A percentile compares a stretch with the other conserved stretches of the same genome.
phyloP scores from a whole-genome alignment of 2,797 vertebrate species.

The Coranthus polyacanthus region DNA sequence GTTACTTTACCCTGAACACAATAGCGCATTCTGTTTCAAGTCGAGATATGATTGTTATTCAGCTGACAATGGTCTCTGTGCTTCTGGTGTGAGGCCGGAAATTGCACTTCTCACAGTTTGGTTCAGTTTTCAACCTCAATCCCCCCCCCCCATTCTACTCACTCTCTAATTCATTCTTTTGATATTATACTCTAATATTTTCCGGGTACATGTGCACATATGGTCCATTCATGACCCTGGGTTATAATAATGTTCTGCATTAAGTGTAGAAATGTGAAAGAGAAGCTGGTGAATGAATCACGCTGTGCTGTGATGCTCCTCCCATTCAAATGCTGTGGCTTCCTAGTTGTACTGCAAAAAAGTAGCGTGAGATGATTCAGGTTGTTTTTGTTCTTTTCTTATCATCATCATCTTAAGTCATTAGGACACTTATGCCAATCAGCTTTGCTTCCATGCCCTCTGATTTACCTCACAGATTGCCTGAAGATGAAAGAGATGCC shows the following conservation, averaged over 20 bases:
- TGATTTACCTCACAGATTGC: too few species aligned
- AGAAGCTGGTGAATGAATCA: background rate
- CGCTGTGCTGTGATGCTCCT: background rate
- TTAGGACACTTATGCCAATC: too few species aligned
- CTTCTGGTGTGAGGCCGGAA: slow-evolving; percentile 26
- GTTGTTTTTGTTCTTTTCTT: too few species aligned
- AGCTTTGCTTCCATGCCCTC: too few species aligned
- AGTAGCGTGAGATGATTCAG: too few species aligned
- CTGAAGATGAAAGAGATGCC: too few species aligned
- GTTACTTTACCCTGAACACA: slow-evolving; percentile 45
- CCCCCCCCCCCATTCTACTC: slow-evolving; percentile 4
- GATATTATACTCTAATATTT: background rate
- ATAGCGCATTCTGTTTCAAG: slow-evolving; percentile 41
- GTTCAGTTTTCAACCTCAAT: slow-evolving; percentile 15
- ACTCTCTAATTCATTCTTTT: slow-evolving; percentile 2
- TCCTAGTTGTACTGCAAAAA: background rate
- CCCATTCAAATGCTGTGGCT: slow-evolving; percentile 13
- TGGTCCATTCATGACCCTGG: background rate
- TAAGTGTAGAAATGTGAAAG: slow-evolving; percentile 3
- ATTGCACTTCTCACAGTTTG: slow-evolving; percentile 19
- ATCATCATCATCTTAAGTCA: too few species aligned
- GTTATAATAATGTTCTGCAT: background rate
- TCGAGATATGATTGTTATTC: slow-evolving; percentile 48
- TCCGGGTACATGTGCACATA: slow-evolving; percentile 8
- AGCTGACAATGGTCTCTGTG: slow-evolving; percentile 22